Evolutionary conservation across 2,113 vertebrate genomes (phyloP).

Genomic region (Oncorhynchus mykiss): DNA sequence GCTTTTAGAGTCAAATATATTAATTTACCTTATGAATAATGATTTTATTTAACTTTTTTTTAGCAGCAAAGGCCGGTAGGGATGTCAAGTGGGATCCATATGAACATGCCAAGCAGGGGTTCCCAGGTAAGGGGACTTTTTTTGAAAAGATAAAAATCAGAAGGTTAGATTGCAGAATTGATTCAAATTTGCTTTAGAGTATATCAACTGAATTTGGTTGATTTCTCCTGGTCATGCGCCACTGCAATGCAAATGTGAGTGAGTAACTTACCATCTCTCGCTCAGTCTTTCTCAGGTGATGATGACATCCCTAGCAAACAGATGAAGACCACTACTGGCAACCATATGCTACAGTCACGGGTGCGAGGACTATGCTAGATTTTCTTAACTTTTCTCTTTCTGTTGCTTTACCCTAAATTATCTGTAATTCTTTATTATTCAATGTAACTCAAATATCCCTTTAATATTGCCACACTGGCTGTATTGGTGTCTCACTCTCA

Average conservation of each 20-base stretch:
- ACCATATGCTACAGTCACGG: conserved; percentile 76
- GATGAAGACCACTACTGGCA: conserved; percentile 83
- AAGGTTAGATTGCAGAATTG: no score
- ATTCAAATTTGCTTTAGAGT: no score
- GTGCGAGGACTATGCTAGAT: conserved; percentile 66
- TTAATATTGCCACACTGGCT: not conserved
- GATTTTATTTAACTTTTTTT: conserved; percentile 8
- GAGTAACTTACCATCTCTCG: not conserved
- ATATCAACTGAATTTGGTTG: no score
- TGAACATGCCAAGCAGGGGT: conserved; percentile 38
- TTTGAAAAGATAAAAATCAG: no score
- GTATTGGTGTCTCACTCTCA: not conserved
- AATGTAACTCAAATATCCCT: no score
- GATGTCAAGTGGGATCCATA: conserved; percentile 61
- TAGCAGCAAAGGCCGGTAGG: conserved; percentile 72
- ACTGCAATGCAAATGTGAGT: no score
- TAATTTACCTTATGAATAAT: conserved; percentile 4
- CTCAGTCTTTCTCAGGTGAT: conserved; percentile 55
- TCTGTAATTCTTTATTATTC: no score
- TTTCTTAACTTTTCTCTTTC: not conserved
- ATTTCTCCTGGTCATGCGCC: no score
- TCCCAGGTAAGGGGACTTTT: conserved; percentile 49
- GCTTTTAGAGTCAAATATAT: no score
- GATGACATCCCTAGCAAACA: conserved; percentile 82
- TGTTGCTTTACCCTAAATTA: not conserved